Conservation (phyloP, 2,888 invertebrate species). For the Cryptus armator region DNA sequence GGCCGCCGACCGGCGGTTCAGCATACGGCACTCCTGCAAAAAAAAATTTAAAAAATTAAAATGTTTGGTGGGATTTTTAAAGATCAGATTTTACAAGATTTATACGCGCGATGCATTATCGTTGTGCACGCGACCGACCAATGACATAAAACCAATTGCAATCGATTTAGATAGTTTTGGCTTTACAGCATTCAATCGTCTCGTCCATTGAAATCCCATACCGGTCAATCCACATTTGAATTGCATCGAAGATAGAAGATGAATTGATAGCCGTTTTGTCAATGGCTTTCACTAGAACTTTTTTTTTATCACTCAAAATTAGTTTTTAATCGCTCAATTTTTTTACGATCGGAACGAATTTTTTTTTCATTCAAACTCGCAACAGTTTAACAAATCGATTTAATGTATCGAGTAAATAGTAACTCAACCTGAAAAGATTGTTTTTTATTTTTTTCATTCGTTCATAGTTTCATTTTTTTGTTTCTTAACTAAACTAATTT, state of each 20-base stretch:
- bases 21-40: constrained; percentile 91
- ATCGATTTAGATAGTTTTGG: neutral
- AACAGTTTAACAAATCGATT: too few relatives aligned
- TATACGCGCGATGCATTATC: neutral
- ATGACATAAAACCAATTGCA: neutral
- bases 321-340: neutral
- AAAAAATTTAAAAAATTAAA: constrained; percentile 13
- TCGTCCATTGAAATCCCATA: neutral
- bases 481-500: too few relatives aligned
- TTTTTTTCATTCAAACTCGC: too few relatives aligned
- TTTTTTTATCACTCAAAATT: neutral
- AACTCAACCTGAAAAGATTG: too few relatives aligned
- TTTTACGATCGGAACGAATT: neutral
- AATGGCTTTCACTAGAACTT: neutral
- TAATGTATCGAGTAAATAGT: too few relatives aligned
- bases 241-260: neutral
- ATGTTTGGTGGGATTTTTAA: neutral
- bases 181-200: neutral
- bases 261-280: neutral
- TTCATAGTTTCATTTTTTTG: too few relatives aligned
- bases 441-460: too few relatives aligned
- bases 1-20: constrained; percentile 90
- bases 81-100: neutral
- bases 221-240: neutral
- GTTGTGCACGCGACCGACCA: neutral